phyloP scores from a whole-genome alignment of 2,113 vertebrate species.

The Probosciger aterrimus region DNA sequence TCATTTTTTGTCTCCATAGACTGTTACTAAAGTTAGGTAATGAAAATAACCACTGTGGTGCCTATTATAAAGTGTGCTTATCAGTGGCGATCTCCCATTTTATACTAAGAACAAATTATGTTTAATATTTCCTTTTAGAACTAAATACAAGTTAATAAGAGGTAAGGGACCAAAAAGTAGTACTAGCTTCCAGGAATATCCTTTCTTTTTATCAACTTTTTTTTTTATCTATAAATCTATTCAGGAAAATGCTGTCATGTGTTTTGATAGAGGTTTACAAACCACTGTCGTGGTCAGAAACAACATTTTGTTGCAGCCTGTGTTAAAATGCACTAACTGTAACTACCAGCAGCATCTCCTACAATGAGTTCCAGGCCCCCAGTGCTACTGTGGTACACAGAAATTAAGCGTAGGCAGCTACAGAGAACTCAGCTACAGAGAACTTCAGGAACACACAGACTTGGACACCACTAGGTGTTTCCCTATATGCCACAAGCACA shows the following conservation, averaged over 20 bases:
- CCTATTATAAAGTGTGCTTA: background rate
- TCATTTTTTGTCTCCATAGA: background rate
- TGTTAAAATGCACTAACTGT: background rate
- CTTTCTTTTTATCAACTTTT: background rate
- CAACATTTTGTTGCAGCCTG: background rate
- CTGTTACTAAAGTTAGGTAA: background rate
- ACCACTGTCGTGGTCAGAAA: background rate
- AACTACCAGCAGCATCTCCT: background rate
- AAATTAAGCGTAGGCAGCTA: background rate
- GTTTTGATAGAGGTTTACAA: conserved; percentile 6
- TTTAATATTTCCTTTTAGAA: background rate
- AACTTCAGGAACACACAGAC: background rate
- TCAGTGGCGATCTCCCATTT: background rate
- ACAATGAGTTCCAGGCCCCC: background rate
- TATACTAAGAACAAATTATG: background rate
- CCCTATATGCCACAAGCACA: background rate
- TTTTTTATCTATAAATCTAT: background rate
- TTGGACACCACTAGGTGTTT: background rate
- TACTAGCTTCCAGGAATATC: background rate
- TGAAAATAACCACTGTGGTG: background rate
- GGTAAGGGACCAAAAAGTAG: background rate
- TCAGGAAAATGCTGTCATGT: background rate
- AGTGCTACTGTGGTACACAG: background rate
- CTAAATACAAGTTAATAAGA: background rate
- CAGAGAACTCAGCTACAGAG: background rate